Evolutionary conservation across 2,113 vertebrate genomes (phyloP).

Genomic region (Pungitius pungitius): DNA sequence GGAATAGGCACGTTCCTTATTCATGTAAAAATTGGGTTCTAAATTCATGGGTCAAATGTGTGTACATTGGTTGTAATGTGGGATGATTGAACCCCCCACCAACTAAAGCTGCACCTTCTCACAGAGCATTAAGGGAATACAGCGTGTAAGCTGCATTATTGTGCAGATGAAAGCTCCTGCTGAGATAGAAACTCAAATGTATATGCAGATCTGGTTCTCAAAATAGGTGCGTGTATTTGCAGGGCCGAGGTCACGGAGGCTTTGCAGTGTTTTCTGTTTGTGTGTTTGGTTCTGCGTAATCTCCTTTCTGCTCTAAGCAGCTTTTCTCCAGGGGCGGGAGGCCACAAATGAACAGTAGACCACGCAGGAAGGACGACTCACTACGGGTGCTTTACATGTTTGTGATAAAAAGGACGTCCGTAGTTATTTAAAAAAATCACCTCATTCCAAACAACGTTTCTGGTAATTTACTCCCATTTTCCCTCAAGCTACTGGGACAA

Average conservation of each 20-base stretch:
- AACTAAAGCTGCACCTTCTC: conserved; percentile 40
- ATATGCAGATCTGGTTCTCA: conserved; percentile 29
- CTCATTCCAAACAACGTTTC: background rate
- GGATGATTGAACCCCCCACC: conserved; percentile 22
- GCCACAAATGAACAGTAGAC: conserved; percentile 61
- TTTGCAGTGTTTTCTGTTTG: conserved; percentile 60
- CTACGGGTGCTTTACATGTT: background rate
- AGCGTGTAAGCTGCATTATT: conserved; percentile 37
- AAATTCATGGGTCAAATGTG: conserved; percentile 11
- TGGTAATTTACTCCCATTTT: background rate
- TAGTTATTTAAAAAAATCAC: background rate
- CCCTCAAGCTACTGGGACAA: background rate
- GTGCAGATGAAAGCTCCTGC: background rate
- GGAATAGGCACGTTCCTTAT: background rate
- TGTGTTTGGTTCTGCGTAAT: conserved; percentile 61
- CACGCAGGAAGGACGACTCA: conserved; percentile 2
- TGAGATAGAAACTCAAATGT: conserved; percentile 34
- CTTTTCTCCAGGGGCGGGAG: conserved; percentile 43
- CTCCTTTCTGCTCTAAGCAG: conserved; percentile 69
- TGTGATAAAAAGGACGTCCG: background rate
- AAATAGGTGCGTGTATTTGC: conserved; percentile 20
- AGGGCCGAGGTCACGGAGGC: conserved; percentile 27
- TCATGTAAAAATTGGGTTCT: conserved; percentile 19
- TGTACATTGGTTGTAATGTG: conserved; percentile 11
- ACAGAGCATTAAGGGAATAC: conserved; percentile 5